Evolutionary conservation across 2,888 invertebrate species (phyloP), one percentile per base, ranked within the genome.

Genomic region (Sinopyrophorus schimmeli): DNA sequence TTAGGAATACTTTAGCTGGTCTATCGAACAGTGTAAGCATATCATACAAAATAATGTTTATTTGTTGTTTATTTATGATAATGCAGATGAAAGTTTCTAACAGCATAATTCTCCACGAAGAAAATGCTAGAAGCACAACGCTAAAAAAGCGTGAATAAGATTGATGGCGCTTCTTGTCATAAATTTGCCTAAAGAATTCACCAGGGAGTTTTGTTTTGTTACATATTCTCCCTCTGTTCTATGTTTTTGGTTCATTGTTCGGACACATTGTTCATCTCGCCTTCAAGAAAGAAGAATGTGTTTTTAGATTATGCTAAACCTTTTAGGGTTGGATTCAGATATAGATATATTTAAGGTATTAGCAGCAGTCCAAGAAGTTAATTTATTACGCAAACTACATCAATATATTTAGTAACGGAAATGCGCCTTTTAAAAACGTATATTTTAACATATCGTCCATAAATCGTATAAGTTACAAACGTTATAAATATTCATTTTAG

Each of bases 181-280:
- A 70, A 70, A 70, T 70, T 69, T 69, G 67, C 68, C 66, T 68
- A 67, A 69, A 67, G 68, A 66, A 68, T 65, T 66, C 65, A 54
- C 65, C 30, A 52, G 64, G 58, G 66, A 58, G 63, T 58, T 61
- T 67, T 67, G 64, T 67, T 68, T 68, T 64, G 59, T 59, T 61
- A 57, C 58, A 60, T 57, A 60, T 61, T 58, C 60, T 58, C 59
- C 56, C 60, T 57, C 61, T 65, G 63, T 62, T 64, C 65, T 65
- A 66, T 65, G 64, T 61, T 62, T 62, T 57, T 60, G 63, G 58
- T 65, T 65, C 64, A 56, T 57, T 59, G 59, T 58, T 55, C 60
- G 59, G 66, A 68, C 66, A 65, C 61, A 60, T 62, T 65, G 67
- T 66, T 65, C 64, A 61, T 61, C 65, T 62, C 59, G 63, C 54